Conservation (phyloP, 2,888 invertebrate species). For the Andrena camellia region DNA sequence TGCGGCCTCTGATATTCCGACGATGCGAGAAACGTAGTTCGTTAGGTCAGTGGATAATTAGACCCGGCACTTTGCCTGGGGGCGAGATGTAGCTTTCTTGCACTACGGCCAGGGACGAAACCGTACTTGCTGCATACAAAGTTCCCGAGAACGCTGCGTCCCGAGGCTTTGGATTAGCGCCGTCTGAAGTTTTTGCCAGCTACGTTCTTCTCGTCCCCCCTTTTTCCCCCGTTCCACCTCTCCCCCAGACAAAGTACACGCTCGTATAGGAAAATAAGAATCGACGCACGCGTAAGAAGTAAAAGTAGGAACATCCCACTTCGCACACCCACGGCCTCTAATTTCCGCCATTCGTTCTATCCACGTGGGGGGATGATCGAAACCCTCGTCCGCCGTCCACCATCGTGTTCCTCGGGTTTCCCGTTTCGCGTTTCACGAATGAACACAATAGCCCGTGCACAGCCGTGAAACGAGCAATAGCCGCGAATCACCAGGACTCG, state of each 20-base stretch:
- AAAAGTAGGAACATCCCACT: too few species aligned
- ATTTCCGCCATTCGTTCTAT: too few species aligned
- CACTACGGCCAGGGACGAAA: background rate
- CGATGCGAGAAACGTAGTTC: slow-evolving; percentile 53
- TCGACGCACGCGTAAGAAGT: too few species aligned
- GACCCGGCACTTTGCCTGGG: slow-evolving; percentile 35
- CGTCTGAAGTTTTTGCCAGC: background rate
- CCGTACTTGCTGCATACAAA: slow-evolving; percentile 27
- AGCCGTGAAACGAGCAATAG: slow-evolving; percentile 7
- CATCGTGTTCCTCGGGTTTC: background rate
- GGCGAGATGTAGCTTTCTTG: slow-evolving; percentile 33
- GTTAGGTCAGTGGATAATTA: slow-evolving; percentile 59
- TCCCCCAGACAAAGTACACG: too few species aligned
- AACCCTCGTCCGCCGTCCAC: background rate
- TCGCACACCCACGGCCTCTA: too few species aligned
- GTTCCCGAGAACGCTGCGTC: background rate
- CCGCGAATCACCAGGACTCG: slow-evolving; percentile 1
- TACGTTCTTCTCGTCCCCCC: background rate
- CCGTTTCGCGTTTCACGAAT: background rate
- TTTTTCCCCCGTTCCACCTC: background rate
- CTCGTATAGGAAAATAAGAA: too few species aligned
- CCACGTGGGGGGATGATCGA: background rate
- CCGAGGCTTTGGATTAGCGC: background rate
- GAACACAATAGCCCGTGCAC: background rate
- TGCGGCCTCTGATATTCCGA: slow-evolving; percentile 35